A percentile compares a stretch with the other conserved stretches of the same genome.
Evolutionary conservation across 2,797 vertebrate genomes (phyloP).

Genomic region (Manis javanica): DNA sequence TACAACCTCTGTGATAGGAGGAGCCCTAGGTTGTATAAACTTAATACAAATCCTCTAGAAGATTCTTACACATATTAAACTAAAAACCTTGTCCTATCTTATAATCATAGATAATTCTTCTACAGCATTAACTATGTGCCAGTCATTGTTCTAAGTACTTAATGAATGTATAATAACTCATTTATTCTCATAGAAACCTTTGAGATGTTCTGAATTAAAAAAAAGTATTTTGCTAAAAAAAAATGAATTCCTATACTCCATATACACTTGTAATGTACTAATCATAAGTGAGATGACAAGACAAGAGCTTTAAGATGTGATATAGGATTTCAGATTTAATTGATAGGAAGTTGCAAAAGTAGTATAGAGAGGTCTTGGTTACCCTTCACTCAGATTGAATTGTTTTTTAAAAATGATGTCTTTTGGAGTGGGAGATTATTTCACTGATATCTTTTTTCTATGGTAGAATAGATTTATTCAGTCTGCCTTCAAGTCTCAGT

Average conservation of each 20-base stretch:
- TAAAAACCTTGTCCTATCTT: neutral
- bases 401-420: neutral
- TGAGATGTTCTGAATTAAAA: neutral
- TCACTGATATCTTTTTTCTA: conserved; percentile 48
- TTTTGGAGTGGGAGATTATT: conserved; percentile 22
- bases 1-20: neutral
- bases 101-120: conserved; percentile 21
- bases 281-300: neutral
- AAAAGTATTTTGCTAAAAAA: neutral
- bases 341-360: neutral
- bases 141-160: conserved; percentile 23
- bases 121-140: neutral
- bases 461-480: conserved; percentile 43
- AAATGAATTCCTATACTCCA: neutral
- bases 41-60: neutral
- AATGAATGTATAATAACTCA: neutral
- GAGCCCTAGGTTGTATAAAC: neutral
- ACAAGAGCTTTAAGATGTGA: neutral
- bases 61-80: neutral
- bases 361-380: neutral
- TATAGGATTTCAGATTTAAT: neutral
- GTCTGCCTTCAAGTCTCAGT: conserved; percentile 35
- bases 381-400: neutral
- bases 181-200: conserved; percentile 26
- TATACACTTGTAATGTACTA: neutral